Evolutionary conservation across 2,113 vertebrate species (phyloP), one percentile per base, ranked within the genome.

Genomic region (Syrrhaptes paradoxus): DNA sequence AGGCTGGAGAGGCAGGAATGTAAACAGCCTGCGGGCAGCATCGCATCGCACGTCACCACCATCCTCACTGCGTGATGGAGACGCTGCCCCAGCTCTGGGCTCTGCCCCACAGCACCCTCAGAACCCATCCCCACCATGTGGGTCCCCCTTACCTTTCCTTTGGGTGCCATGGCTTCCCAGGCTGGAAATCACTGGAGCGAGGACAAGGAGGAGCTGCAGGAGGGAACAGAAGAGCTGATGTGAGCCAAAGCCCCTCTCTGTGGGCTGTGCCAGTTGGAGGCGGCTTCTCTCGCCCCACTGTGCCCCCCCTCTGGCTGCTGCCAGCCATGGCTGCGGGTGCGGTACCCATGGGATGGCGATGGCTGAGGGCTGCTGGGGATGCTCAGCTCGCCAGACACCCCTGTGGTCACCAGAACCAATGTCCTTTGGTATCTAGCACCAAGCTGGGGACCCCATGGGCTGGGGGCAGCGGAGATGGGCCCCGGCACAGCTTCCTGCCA

Each of bases 81-180:
- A 38, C 1, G 2, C 52, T 81, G 38, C 34, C n/a, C 26, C 9
- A 5, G 71, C 66, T 21, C 76, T 26, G 58, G 58, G 26, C 3
- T 52, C 54, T 80, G 46, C 26, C 20, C 57, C n/a, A 13, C 0
- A 0, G 48, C 71, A 52, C 29, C 34, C 38, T 31, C 36, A 1
- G 36, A 4, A n/a, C 46, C 71, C 49, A 32, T 28, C 54, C 90
- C 34, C 3, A 3, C 24, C 0, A 0, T 3, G 4, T 17, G n/a
- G 17, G n/a, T 62, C 87, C 59, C 21, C 34, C 65, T 91, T 97
- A 97, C 97, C 97, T 97, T 97, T 89, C 96, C 96, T 38, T 94
- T 83, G 73, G 94, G 96, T 55, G 97, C 96, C 97, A 97, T 97
- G 93, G 81, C 48, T 93, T 92, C 78, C 71, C 31, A 4, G 58